Base-by-base conservation (phyloP, 2,888 invertebrate species). In the Aspidiotus rigidus region DNA sequence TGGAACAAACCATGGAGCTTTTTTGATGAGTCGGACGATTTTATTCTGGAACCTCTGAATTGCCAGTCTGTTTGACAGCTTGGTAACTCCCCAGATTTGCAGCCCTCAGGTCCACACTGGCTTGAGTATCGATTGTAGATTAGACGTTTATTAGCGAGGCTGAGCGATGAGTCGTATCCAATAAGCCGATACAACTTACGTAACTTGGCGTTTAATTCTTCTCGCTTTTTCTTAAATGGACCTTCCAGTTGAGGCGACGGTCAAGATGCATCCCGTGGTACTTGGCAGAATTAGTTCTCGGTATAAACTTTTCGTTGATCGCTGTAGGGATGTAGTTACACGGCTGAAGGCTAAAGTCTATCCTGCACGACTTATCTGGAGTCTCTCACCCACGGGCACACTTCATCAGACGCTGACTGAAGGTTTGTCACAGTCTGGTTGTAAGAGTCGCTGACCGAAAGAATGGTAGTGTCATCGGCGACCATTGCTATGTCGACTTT, bases 281-380 rank as follows among this genome's bases (percentile, higher is more conserved):
- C 93, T 93, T 80, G 89, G n/a, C n/a, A n/a, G n/a, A n/a, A n/a
- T n/a, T n/a, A n/a, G n/a, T n/a, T n/a, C n/a, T n/a, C n/a, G n/a
- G 78, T 94, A 93, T 76, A 93, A 91, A 80, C 94, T 94, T 81
- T 88, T 94, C 76, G 93, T 90, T 72, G 93, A 90, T 57, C 81
- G 81, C 74, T 6, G 74, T 73, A 55, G 11, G 70, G 61, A 71
- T 62, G 59, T 53, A 55, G 40, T 40, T 62, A 62, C 42, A 40
- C 7, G 62, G 55, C 16, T 42, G 53, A 28, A 69, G 62, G 15
- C 53, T 53, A n/a, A 69, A 69, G 3, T 53, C 55, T 40, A 62
- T 42, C 15, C 39, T 15, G 16, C 11, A 40, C 3, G 56, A 69
- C 49, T 62, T 69, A 0, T 61, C 41, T 60, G 13, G 59, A 49